Evolutionary conservation across 1,140 invertebrate genomes (phyloP).

Genomic region (Ceratina calcarata): DNA sequence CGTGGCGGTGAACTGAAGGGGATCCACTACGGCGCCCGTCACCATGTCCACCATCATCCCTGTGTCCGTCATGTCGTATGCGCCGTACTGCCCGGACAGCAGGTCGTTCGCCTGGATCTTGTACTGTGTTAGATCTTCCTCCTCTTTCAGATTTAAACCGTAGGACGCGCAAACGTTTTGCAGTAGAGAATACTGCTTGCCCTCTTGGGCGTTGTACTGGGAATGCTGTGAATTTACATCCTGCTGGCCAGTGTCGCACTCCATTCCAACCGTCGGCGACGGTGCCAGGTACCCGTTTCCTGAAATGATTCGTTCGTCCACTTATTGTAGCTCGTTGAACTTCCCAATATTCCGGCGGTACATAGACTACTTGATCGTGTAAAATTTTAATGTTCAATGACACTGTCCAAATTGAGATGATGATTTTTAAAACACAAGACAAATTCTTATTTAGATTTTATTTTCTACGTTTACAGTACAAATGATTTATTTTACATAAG

Average conservation of each 20-base stretch:
- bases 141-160: slow-evolving; percentile 88
- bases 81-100: slow-evolving; percentile 83
- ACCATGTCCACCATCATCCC: slow-evolving; percentile 91
- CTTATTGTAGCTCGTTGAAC: neutral
- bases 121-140: slow-evolving; percentile 87
- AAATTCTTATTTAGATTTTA: too few relatives aligned
- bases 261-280: slow-evolving; percentile 85
- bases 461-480: too few relatives aligned
- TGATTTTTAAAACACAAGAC: too few relatives aligned
- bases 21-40: slow-evolving; percentile 87
- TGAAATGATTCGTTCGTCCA: slow-evolving; percentile 40
- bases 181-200: slow-evolving; percentile 89
- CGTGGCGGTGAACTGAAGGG: slow-evolving; percentile 89
- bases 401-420: too few relatives aligned
- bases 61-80: slow-evolving; percentile 86
- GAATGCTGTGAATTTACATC: slow-evolving; percentile 76
- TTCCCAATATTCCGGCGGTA: too few relatives aligned
- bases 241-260: slow-evolving; percentile 87
- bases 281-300: slow-evolving; percentile 82
- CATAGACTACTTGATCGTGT: too few relatives aligned
- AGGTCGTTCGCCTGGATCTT: slow-evolving; percentile 85
- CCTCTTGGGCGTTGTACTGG: slow-evolving; percentile 80
- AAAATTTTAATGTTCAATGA: too few relatives aligned
- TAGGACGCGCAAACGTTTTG: slow-evolving; percentile 88
- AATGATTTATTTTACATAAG: too few relatives aligned